These are phyloP conservation scores for Varanus salvator DNA, from an alignment of 2,113 vertebrate species.

Conservation along the genomic window DNA sequence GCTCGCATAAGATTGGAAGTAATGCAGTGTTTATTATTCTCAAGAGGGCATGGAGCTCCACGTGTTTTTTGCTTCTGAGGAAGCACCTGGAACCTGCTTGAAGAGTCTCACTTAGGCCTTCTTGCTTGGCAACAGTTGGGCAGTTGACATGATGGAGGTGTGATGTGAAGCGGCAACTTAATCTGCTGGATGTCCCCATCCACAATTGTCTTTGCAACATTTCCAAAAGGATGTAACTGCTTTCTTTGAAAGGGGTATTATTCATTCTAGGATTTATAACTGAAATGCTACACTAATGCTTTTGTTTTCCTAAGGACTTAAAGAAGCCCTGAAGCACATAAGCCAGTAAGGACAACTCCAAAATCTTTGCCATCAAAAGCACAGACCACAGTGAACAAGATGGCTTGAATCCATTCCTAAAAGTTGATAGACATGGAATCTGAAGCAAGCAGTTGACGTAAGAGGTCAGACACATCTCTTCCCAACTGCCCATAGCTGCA, in stretches of 20 bases:
- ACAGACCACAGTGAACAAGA: background rate
- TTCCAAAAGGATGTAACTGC: background rate
- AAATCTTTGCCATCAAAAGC: background rate
- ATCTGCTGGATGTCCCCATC: background rate
- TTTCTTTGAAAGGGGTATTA: background rate
- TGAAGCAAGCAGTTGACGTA: background rate
- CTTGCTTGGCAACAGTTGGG: conserved; percentile 16
- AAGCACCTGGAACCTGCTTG: conserved; percentile 12
- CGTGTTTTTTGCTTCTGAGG: background rate
- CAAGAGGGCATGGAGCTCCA: background rate
- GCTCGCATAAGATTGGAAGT: too few species aligned
- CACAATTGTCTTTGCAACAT: conserved; percentile 16
- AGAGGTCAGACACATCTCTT: background rate
- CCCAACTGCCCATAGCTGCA: background rate
- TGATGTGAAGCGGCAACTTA: conserved; percentile 5
- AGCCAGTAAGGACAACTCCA: background rate
- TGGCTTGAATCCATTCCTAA: background rate
- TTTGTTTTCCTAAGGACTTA: background rate
- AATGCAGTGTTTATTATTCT: background rate
- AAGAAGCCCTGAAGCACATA: background rate
- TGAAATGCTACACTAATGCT: background rate
- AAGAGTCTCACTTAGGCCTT: background rate
- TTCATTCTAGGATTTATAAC: conserved; percentile 3
- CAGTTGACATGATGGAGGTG: conserved; percentile 2
- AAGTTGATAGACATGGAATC: conserved; percentile 6